A percentile compares a stretch with the other conserved stretches of the same genome.
These are phyloP conservation scores for Magallana gigas DNA, from an alignment of 1,140 invertebrate species.

Conservation along the genomic window DNA sequence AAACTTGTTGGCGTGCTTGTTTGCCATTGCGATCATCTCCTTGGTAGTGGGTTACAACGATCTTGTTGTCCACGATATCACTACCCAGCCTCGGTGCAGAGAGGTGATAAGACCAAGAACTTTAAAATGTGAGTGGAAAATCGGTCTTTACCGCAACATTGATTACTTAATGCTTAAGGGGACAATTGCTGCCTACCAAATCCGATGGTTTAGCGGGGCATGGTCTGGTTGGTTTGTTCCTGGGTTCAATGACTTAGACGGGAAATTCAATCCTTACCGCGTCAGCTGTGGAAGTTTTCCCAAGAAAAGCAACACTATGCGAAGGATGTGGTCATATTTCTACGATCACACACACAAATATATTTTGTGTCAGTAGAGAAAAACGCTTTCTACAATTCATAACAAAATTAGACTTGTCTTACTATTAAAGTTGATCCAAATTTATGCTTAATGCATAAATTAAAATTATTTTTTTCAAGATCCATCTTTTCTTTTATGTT, in stretches of 20 bases:
- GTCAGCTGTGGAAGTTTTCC: not conserved
- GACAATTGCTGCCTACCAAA: conserved; percentile 37
- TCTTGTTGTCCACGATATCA: not conserved
- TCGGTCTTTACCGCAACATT: conserved; percentile 7
- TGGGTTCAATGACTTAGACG: not conserved
- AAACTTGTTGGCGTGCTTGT: no score
- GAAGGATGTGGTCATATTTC: conserved; percentile 47
- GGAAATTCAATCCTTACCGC: not conserved
- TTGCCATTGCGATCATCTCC: not conserved
- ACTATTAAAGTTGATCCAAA: no score
- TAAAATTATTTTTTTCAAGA: no score
- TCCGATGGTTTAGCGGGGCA: conserved; percentile 41
- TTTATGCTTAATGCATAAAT: no score
- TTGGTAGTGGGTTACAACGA: not conserved
- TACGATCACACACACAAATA: conserved; percentile 45
- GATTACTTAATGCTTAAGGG: not conserved
- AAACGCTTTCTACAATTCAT: no score
- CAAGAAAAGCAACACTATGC: conserved; percentile 35
- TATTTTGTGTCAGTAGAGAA: conserved; percentile 26
- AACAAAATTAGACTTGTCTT: no score
- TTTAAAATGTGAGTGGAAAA: conserved; percentile 29
- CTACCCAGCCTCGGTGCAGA: conserved; percentile 3
- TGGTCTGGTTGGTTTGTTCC: conserved; percentile 1
- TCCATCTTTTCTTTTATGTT: no score
- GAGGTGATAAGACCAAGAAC: not conserved